Evolutionary conservation across 2,888 invertebrate species (phyloP).

Genomic region (Tetramorium bicarinatum): DNA sequence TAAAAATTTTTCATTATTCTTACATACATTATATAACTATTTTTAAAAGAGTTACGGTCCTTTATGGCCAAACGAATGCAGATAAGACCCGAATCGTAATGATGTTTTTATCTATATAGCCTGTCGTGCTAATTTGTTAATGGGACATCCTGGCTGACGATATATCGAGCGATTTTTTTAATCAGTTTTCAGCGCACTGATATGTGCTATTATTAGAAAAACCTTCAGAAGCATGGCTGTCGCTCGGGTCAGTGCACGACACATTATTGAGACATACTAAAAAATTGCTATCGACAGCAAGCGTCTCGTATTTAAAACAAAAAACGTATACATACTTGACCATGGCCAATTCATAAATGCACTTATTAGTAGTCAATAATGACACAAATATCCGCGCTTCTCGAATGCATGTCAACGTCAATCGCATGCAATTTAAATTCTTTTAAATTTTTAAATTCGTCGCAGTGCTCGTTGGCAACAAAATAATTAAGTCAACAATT

Average conservation of each 20-base stretch:
- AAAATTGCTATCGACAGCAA: not conserved
- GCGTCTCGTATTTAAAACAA: not conserved
- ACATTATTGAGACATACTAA: slow-evolving; percentile 45
- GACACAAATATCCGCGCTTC: not conserved
- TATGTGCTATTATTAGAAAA: slow-evolving; percentile 72
- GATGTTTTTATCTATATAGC: slow-evolving; percentile 68
- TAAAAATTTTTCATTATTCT: not conserved
- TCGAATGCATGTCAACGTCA: slow-evolving; percentile 3
- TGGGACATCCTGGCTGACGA: slow-evolving; percentile 77
- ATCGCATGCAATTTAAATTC: slow-evolving; percentile 33
- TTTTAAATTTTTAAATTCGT: slow-evolving; percentile 28
- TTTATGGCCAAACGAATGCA: slow-evolving; percentile 41
- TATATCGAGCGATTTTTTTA: slow-evolving; percentile 70
- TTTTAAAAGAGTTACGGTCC: slow-evolving; percentile 40
- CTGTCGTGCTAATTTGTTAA: slow-evolving; percentile 75
- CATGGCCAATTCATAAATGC: slow-evolving; percentile 27
- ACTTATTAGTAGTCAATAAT: not conserved
- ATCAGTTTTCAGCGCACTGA: slow-evolving; percentile 69
- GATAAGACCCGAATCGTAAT: slow-evolving; percentile 61
- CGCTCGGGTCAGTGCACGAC: slow-evolving; percentile 50
- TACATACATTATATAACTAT: not conserved
- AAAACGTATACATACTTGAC: not conserved
- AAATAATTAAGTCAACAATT: slow-evolving; percentile 10
- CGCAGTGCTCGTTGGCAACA: not conserved
- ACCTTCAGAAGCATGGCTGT: slow-evolving; percentile 65